Percentiles rank a stretch among this genome's conserved stretches.
These are phyloP conservation scores for Pipistrellus nathusii DNA, from an alignment of 2,797 vertebrate genomes.

Conservation along the genomic window DNA sequence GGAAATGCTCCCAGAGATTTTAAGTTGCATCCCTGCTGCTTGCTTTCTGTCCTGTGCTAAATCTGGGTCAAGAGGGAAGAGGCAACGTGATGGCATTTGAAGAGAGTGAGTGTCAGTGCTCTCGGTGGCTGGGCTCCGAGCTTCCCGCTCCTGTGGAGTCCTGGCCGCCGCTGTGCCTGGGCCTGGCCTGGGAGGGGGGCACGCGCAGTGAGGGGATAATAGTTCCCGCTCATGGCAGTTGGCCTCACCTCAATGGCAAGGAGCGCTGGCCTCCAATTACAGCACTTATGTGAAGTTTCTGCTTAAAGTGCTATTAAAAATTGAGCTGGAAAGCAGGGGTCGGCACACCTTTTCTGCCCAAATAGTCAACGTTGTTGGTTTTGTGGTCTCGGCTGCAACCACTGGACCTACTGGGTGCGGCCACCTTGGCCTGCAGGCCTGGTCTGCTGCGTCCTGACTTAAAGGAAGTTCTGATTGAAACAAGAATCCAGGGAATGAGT, in stretches of 20 bases:
- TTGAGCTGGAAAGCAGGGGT: background rate
- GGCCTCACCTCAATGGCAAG: background rate
- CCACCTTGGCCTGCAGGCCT: background rate
- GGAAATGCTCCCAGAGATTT: background rate
- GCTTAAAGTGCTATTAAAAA: conserved; percentile 29
- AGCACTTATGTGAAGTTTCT: background rate
- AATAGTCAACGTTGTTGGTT: background rate
- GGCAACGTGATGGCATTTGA: background rate
- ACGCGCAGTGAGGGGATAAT: background rate
- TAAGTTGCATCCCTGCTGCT: background rate
- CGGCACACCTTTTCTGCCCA: background rate
- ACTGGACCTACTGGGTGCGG: background rate
- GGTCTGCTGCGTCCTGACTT: background rate
- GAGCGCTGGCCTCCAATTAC: conserved; percentile 18
- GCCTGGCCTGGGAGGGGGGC: too few relatives aligned
- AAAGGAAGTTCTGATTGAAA: background rate
- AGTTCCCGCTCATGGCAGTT: conserved; percentile 24
- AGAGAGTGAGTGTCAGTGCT: background rate
- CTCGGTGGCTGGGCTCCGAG: background rate
- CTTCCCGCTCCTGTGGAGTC: too few relatives aligned
- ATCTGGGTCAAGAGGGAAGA: background rate
- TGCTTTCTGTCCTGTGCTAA: background rate
- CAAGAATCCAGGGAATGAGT: background rate
- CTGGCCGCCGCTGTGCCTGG: too few relatives aligned
- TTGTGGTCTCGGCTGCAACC: background rate